Conservation (phyloP, 2,797 vertebrate species). For the Neopelma chrysocephalum region DNA sequence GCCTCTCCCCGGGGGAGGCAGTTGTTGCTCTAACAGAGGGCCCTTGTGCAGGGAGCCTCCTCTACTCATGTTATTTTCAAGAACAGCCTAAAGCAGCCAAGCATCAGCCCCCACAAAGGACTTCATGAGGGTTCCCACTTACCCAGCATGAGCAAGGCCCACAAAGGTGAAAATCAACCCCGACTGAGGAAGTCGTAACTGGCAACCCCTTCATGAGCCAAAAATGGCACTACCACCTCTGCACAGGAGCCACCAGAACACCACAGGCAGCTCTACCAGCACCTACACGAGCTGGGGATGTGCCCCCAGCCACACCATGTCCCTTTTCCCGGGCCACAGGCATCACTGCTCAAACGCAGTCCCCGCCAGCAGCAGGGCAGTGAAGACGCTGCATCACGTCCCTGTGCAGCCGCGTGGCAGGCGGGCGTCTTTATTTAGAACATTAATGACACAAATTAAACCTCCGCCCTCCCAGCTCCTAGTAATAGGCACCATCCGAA, state of each 20-base stretch:
- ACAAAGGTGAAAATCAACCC: neutral
- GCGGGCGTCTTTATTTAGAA: neutral
- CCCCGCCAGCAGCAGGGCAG: fast-evolving
- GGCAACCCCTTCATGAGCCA: neutral
- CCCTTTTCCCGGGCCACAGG: fast-evolving
- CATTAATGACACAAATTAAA: slow-evolving; percentile 42
- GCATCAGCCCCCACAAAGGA: neutral
- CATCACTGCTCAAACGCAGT: neutral
- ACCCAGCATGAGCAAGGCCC: neutral
- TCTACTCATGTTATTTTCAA: neutral
- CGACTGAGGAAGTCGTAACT: fast-evolving
- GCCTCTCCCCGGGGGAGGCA: neutral
- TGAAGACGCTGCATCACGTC: fast-evolving
- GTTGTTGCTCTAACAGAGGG: slow-evolving; percentile 57
- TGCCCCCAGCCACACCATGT: fast-evolving
- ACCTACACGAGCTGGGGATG: fast-evolving
- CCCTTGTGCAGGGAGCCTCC: slow-evolving; percentile 19
- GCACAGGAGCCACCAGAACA: neutral
- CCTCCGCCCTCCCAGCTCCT: neutral
- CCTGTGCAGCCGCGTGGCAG: fast-evolving
- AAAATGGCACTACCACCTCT: fast-evolving
- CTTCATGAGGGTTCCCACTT: neutral
- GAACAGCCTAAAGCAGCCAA: neutral
- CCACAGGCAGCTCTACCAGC: neutral
- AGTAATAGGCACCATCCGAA: neutral